These are phyloP conservation scores for Hassar affinis DNA, from an alignment of 2,113 vertebrate genomes.

Conservation along the genomic window DNA sequence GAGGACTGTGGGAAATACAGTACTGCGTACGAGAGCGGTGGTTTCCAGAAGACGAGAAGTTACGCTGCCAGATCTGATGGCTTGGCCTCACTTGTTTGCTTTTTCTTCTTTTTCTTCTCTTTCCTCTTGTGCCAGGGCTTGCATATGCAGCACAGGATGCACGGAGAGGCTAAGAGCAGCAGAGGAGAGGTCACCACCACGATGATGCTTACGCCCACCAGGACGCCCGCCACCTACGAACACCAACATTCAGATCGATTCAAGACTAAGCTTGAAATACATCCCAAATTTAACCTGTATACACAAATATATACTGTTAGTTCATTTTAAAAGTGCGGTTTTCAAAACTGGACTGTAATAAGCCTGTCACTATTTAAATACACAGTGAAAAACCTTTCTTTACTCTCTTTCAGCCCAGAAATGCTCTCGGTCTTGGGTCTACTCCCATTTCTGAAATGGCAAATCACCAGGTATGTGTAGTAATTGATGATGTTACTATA, in stretches of 20 bases:
- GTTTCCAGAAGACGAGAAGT: constrained; percentile 22
- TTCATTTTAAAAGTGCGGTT: background rate
- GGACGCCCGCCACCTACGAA: constrained; percentile 89
- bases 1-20: constrained; percentile 34
- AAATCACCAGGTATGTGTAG: background rate
- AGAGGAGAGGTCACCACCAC: constrained; percentile 91
- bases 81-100: constrained; percentile 60
- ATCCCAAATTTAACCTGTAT: background rate
- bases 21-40: constrained; percentile 22
- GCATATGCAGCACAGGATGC: constrained; percentile 92
- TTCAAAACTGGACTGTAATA: background rate
- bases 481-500: no score
- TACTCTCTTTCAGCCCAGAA: background rate
- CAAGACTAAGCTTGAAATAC: background rate
- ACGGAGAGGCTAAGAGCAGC: constrained; percentile 90
- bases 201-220: constrained; percentile 88
- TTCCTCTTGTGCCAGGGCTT: constrained; percentile 85
- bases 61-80: constrained; percentile 67
- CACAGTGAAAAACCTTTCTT: background rate
- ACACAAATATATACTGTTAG: background rate
- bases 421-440: background rate
- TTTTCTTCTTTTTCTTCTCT: constrained; percentile 71
- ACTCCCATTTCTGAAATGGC: background rate
- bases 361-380: background rate
- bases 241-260: background rate